Percentiles rank a stretch among this genome's conserved stretches.
Conservation (phyloP, 2,113 vertebrate species). For the Apteryx owenii region DNA sequence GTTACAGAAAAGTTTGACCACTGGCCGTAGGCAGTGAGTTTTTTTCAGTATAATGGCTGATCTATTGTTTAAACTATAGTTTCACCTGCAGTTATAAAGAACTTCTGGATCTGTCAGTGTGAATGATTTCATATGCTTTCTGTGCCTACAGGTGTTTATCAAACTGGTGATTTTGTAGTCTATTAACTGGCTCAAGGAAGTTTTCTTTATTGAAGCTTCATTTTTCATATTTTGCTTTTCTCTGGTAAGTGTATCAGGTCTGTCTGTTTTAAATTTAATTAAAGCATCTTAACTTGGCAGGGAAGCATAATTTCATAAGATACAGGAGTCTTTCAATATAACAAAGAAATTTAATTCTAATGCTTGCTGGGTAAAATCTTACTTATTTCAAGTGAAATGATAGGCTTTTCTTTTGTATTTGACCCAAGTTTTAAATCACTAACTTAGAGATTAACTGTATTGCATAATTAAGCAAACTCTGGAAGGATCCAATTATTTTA, state of each 20-base stretch:
- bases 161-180: no score
- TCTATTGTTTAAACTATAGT: not conserved
- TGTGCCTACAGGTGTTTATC: not conserved
- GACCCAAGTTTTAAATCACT: not conserved
- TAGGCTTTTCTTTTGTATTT: not conserved
- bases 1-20: not conserved
- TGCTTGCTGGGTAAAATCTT: not conserved
- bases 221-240: constrained; percentile 54
- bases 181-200: not conserved
- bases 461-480: not conserved
- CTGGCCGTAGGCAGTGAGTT: not conserved
- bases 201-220: not conserved
- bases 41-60: not conserved
- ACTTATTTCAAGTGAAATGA: not conserved
- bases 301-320: not conserved
- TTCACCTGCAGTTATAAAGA: not conserved
- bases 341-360: not conserved
- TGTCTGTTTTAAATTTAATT: constrained; percentile 45
- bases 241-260: not conserved
- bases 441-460: not conserved
- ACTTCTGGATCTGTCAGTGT: not conserved
- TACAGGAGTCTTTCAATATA: not conserved
- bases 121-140: not conserved
- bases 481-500: not conserved
- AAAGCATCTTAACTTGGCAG: constrained; percentile 19